A percentile compares a stretch with the other conserved stretches of the same genome.
These are phyloP conservation scores for Phragmatobia fuliginosa DNA, from an alignment of 2,888 invertebrate species.

Conservation along the genomic window DNA sequence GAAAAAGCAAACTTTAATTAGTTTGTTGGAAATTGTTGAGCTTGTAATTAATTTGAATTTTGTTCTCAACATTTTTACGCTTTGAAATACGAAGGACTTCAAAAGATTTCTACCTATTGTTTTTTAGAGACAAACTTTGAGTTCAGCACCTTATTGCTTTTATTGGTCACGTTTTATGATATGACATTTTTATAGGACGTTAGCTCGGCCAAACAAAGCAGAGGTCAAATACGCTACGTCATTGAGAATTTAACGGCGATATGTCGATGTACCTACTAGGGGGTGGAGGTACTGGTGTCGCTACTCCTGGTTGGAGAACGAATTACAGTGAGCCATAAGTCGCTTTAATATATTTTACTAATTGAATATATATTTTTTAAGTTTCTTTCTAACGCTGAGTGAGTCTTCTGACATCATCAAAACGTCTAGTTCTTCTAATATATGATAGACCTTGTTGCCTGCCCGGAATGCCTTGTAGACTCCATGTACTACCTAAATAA, in stretches of 20 bases:
- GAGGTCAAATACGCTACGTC: conserved; percentile 1
- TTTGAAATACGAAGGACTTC: neutral
- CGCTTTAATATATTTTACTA: neutral
- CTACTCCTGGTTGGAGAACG: neutral
- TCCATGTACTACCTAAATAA: neutral
- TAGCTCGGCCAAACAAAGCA: neutral
- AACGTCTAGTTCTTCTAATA: neutral
- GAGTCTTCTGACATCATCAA: neutral
- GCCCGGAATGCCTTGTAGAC: too few relatives aligned
- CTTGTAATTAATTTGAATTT: conserved; percentile 13
- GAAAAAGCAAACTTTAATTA: conserved; percentile 15
- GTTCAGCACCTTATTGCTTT: conserved; percentile 3
- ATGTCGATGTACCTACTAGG: neutral
- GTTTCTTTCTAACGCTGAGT: neutral
- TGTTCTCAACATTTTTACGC: neutral
- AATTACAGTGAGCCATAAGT: neutral
- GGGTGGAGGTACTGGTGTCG: neutral
- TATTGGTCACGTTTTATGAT: conserved; percentile 2
- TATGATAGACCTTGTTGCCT: neutral
- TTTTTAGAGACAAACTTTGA: neutral
- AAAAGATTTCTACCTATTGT: neutral
- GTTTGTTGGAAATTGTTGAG: conserved; percentile 1
- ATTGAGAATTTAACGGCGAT: neutral
- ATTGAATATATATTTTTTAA: neutral
- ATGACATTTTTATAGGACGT: neutral